Percentiles rank a stretch among this genome's conserved stretches.
Conservation (phyloP, 2,888 invertebrate genomes). For the Rosalia funebris region DNA sequence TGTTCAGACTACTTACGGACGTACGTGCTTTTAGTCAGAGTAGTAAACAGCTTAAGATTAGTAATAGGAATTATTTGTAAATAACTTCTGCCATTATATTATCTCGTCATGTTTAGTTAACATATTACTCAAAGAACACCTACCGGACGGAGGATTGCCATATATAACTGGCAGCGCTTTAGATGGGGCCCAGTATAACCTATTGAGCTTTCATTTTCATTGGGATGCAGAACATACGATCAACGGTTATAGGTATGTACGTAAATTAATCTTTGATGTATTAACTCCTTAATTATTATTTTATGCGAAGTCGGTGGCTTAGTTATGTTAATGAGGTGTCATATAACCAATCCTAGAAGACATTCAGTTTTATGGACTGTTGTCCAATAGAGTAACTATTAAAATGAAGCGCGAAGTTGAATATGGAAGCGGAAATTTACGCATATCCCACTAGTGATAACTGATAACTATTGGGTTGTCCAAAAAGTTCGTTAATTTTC, state of each 20-base stretch:
- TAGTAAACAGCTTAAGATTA: no score
- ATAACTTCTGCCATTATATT: no score
- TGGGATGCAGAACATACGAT: conserved; percentile 87
- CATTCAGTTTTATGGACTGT: conserved; percentile 10
- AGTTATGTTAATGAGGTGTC: not conserved
- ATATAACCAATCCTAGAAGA: conserved; percentile 2
- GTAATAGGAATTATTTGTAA: no score
- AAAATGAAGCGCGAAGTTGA: no score
- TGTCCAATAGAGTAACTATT: conserved; percentile 14
- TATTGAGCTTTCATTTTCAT: conserved; percentile 84
- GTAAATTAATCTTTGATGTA: not conserved
- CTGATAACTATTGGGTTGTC: no score
- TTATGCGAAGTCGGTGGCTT: not conserved
- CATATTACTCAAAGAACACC: not conserved
- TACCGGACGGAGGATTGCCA: no score
- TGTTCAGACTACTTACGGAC: no score
- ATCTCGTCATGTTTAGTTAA: no score
- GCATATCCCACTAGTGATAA: no score
- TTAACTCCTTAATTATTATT: conserved; percentile 1
- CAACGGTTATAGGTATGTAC: conserved; percentile 65
- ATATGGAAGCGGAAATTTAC: no score
- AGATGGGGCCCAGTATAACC: conserved; percentile 62
- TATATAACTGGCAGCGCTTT: not conserved
- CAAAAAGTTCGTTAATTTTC: no score
- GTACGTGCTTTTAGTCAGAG: no score